These are phyloP conservation scores for Oceanites oceanicus DNA, from an alignment of 2,113 vertebrate genomes.

Conservation along the genomic window DNA sequence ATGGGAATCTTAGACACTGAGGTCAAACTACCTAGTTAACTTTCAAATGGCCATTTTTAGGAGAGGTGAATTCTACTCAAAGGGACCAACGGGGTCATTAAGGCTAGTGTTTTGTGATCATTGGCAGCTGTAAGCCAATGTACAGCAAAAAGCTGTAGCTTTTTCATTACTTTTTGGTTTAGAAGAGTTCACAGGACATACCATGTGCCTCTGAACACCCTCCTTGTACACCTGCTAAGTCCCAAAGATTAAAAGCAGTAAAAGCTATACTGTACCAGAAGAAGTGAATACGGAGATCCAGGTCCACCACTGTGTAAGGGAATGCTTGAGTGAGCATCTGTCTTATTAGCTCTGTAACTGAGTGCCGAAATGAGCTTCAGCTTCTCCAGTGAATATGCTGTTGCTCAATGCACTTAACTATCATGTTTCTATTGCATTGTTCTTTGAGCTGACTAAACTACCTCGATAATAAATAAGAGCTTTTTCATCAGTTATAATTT, in stretches of 20 bases:
- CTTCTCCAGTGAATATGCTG: neutral
- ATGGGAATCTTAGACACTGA: neutral
- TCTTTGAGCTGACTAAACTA: neutral
- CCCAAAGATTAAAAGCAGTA: neutral
- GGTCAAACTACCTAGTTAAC: neutral
- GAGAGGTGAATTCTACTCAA: neutral
- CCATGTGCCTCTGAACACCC: neutral
- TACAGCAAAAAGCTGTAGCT: neutral
- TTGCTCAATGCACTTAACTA: neutral
- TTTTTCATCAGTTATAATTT: neutral
- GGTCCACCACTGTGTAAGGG: neutral
- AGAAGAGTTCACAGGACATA: neutral
- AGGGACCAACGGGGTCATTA: neutral
- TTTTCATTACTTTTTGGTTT: neutral
- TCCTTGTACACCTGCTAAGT: neutral
- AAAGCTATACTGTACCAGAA: neutral
- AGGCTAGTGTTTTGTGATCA: neutral
- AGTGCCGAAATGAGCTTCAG: neutral
- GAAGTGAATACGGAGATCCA: neutral
- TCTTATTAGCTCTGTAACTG: neutral
- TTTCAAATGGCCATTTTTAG: neutral
- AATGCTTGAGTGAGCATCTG: neutral
- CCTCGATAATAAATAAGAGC: neutral
- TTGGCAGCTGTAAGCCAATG: neutral
- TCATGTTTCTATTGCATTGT: neutral